Conservation (phyloP, 2,888 invertebrate genomes). For the Omphaloscelis lunosa region DNA sequence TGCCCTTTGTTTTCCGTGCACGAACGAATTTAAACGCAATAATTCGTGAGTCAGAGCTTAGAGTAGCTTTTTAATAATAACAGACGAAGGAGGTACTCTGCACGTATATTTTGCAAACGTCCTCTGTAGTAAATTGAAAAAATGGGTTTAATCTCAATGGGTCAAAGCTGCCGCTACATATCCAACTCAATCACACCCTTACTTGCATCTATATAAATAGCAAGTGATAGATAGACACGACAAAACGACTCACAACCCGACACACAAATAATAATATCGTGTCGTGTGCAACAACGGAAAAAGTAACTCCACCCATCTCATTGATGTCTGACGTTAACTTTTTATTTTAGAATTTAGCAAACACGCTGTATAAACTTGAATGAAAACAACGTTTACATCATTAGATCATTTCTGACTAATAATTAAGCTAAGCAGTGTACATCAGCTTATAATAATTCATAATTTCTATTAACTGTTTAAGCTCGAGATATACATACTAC, state of each 20-base stretch:
- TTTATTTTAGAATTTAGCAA: conserved; percentile 73
- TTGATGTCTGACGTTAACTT: conserved; percentile 76
- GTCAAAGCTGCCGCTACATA: neutral
- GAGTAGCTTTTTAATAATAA: neutral
- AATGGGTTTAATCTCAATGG: neutral
- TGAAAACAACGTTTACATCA: conserved; percentile 75
- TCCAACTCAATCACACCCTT: neutral
- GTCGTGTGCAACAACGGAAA: conserved; percentile 64
- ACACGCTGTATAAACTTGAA: conserved; percentile 76
- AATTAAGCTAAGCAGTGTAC: conserved; percentile 19
- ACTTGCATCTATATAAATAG: neutral
- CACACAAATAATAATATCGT: conserved; percentile 31
- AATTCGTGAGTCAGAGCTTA: neutral
- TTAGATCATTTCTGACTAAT: conserved; percentile 46
- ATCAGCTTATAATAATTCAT: conserved; percentile 5
- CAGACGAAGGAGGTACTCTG: neutral
- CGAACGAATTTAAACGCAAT: neutral
- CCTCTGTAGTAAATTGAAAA: neutral
- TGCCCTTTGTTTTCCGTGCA: neutral
- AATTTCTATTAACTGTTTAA: neutral
- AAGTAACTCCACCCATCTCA: conserved; percentile 66
- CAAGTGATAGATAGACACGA: neutral
- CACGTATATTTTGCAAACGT: neutral
- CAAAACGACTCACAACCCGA: neutral
- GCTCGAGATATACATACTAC: neutral